A percentile compares a stretch with the other conserved stretches of the same genome.
These are phyloP conservation scores for Galbula dea DNA, from an alignment of 2,113 vertebrate genomes.

Conservation along the genomic window DNA sequence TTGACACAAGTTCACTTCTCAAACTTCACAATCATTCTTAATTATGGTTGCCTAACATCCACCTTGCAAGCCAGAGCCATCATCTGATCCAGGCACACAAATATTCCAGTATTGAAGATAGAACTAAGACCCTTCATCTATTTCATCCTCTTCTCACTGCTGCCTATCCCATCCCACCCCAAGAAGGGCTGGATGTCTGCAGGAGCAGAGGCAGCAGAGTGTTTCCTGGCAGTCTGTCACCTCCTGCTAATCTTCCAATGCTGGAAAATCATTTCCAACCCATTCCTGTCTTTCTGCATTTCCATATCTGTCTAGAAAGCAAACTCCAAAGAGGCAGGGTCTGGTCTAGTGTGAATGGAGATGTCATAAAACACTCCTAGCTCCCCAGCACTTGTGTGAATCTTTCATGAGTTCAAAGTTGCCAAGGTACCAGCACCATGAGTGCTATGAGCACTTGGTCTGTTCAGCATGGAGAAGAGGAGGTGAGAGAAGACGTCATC, in stretches of 20 bases:
- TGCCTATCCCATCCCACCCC: background rate
- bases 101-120: background rate
- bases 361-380: constrained; percentile 66
- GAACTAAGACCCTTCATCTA: constrained; percentile 28
- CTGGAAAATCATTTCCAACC: constrained; percentile 65
- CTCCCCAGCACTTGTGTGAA: constrained; percentile 45
- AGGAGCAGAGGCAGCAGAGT: background rate
- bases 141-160: background rate
- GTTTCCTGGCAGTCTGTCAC: constrained; percentile 36
- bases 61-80: background rate
- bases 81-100: background rate
- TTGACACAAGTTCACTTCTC: too few relatives aligned
- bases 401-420: constrained; percentile 63
- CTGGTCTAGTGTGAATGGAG: constrained; percentile 71
- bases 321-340: constrained; percentile 47
- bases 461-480: too few relatives aligned
- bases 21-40: background rate
- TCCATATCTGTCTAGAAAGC: constrained; percentile 57
- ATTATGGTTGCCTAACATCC: background rate
- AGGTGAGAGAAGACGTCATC: too few relatives aligned
- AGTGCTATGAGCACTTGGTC: background rate
- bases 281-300: constrained; percentile 68
- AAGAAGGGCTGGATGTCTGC: background rate
- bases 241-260: constrained; percentile 58
- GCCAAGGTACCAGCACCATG: constrained; percentile 5